A percentile compares a stretch with the other conserved stretches of the same genome.
Conservation (phyloP, 2,888 invertebrate genomes). For the Apocheima hispidaria region DNA sequence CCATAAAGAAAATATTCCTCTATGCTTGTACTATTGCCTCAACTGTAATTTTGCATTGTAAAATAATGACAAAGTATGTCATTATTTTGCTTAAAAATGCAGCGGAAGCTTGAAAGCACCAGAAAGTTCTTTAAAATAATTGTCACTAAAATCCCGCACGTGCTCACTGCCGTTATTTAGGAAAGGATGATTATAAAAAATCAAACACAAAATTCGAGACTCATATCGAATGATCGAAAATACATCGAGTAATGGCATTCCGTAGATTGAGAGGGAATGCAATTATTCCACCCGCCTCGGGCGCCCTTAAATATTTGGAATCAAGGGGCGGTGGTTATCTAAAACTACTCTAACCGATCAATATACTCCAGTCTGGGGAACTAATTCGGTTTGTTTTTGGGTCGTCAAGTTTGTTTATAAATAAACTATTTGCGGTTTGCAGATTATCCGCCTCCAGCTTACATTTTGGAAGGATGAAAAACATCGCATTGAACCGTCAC, state of each 20-base stretch:
- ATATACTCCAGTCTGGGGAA: slow-evolving; percentile 32
- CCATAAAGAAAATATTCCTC: too few species aligned
- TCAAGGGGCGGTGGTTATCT: slow-evolving; percentile 54
- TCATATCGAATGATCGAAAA: slow-evolving; percentile 34
- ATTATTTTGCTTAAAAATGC: too few species aligned
- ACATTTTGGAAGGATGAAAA: neutral
- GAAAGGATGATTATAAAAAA: neutral
- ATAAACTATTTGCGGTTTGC: neutral
- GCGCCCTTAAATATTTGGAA: slow-evolving; percentile 58
- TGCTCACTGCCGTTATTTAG: too few species aligned
- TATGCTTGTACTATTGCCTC: too few species aligned
- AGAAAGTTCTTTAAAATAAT: too few species aligned
- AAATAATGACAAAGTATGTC: too few species aligned
- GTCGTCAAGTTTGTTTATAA: slow-evolving; percentile 8
- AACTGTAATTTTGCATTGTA: too few species aligned
- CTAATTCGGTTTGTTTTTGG: slow-evolving; percentile 19
- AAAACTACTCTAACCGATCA: slow-evolving; percentile 44
- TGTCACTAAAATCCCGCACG: too few species aligned
- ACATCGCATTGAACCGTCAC: too few species aligned
- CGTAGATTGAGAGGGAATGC: slow-evolving; percentile 58
- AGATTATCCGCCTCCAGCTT: neutral
- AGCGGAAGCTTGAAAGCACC: too few species aligned
- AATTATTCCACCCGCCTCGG: slow-evolving; percentile 52
- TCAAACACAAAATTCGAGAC: slow-evolving; percentile 7
- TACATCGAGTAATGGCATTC: slow-evolving; percentile 48